phyloP scores from a whole-genome alignment of 2,888 invertebrate species.

The Tryphoninae sp. region DNA sequence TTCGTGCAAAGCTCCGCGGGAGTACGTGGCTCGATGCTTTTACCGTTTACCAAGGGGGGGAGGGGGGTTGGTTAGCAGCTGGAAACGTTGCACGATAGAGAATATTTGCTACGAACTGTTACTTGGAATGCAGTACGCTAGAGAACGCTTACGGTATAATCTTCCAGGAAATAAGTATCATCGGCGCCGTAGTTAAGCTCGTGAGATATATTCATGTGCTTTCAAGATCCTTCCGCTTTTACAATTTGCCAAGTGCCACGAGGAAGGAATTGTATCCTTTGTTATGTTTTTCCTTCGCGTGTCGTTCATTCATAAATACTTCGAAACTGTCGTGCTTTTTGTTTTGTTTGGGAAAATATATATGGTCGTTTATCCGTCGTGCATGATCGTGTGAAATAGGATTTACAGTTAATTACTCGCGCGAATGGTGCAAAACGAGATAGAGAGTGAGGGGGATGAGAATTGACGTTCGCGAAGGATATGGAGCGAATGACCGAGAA shows the following conservation, averaged over 20 bases:
- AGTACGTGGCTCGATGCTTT: slow-evolving; percentile 46
- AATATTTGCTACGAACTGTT: background rate
- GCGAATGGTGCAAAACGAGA: background rate
- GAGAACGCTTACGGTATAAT: background rate
- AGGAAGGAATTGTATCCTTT: background rate
- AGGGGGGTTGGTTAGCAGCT: slow-evolving; percentile 29
- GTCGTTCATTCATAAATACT: slow-evolving; percentile 23
- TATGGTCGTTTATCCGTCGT: slow-evolving; percentile 43
- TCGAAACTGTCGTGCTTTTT: slow-evolving; percentile 1
- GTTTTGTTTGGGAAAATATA: background rate
- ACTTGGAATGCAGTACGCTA: background rate
- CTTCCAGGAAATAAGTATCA: background rate
- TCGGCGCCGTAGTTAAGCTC: background rate
- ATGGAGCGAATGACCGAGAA: slow-evolving; percentile 34
- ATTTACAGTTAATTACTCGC: slow-evolving; percentile 54
- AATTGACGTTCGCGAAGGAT: background rate
- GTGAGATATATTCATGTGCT: too few relatives aligned
- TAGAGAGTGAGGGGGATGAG: background rate
- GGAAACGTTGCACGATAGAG: slow-evolving; percentile 5
- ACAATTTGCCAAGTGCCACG: too few relatives aligned
- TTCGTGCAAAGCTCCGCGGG: background rate
- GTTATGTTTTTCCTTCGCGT: background rate
- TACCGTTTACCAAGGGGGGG: slow-evolving; percentile 34
- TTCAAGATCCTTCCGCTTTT: too few relatives aligned
- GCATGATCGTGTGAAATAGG: slow-evolving; percentile 51